Conservation (phyloP, 2,113 vertebrate genomes). For the Oxygymnocypris stewartii region DNA sequence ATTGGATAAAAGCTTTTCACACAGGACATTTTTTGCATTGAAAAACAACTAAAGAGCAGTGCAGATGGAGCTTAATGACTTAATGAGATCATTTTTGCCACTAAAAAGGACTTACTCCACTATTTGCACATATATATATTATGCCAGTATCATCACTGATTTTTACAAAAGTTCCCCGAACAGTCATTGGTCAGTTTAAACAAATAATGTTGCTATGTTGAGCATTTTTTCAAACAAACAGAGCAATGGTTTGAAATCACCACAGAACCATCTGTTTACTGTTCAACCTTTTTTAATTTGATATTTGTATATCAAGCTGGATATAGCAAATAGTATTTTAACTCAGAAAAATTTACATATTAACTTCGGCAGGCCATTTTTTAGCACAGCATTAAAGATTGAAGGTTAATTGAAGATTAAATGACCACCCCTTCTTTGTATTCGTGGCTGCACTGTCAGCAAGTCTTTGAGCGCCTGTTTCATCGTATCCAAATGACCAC, state of each 20-base stretch:
- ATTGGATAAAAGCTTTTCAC: not conserved
- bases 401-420: conserved; percentile 31
- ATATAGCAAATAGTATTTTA: not conserved
- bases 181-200: not conserved
- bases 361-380: not conserved
- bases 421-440: not conserved
- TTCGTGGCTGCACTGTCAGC: conserved; percentile 21
- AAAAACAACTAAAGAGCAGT: not conserved
- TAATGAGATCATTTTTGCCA: too few relatives aligned
- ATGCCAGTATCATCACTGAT: not conserved
- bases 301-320: not conserved
- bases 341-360: not conserved
- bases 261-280: not conserved
- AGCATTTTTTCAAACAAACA: not conserved
- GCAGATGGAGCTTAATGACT: not conserved
- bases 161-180: not conserved
- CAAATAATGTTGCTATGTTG: not conserved
- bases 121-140: not conserved
- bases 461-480: conserved; percentile 27
- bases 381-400: conserved; percentile 22
- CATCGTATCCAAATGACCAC: conserved; percentile 11
- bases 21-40: not conserved
- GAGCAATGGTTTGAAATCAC: not conserved
- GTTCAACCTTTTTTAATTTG: not conserved
- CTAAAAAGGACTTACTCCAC: too few relatives aligned